phyloP scores from a whole-genome alignment of 2,113 vertebrate genomes.

The Grammomys surdaster region DNA sequence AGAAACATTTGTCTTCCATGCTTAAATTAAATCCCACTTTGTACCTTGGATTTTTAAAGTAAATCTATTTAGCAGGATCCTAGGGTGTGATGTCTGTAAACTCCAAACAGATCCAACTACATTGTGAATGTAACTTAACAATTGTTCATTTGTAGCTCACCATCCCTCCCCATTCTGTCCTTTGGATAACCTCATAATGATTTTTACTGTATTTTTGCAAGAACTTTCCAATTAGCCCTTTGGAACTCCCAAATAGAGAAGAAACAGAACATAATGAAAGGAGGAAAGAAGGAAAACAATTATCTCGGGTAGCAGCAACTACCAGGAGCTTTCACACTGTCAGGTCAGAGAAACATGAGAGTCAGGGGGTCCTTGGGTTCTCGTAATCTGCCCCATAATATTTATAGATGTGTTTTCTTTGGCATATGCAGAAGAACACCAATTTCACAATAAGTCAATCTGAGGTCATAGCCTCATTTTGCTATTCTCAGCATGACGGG shows the following conservation, averaged over 20 bases:
- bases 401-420: slow-evolving; percentile 72
- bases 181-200: slow-evolving; percentile 78
- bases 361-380: slow-evolving; percentile 42
- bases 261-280: slow-evolving; percentile 69
- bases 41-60: slow-evolving; percentile 29
- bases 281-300: slow-evolving; percentile 64
- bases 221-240: slow-evolving; percentile 67
- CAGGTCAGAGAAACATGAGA: slow-evolving; percentile 56
- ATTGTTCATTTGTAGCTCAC: slow-evolving; percentile 50
- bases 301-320: slow-evolving; percentile 63
- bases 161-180: slow-evolving; percentile 63
- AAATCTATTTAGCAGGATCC: slow-evolving; percentile 25
- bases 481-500: slow-evolving; percentile 22
- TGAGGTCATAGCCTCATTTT: slow-evolving; percentile 59
- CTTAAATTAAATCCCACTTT: slow-evolving; percentile 50
- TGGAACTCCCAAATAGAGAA: slow-evolving; percentile 70
- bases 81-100: background rate
- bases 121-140: slow-evolving; percentile 63
- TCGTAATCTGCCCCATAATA: slow-evolving; percentile 61
- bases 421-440: slow-evolving; percentile 64
- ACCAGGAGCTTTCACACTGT: slow-evolving; percentile 66
- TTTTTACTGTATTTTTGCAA: slow-evolving; percentile 77
- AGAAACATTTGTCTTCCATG: slow-evolving; percentile 60
- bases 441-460: slow-evolving; percentile 57
- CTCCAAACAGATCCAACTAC: background rate